Evolutionary conservation across 2,888 invertebrate species (phyloP).

Genomic region (Globia sparganii): DNA sequence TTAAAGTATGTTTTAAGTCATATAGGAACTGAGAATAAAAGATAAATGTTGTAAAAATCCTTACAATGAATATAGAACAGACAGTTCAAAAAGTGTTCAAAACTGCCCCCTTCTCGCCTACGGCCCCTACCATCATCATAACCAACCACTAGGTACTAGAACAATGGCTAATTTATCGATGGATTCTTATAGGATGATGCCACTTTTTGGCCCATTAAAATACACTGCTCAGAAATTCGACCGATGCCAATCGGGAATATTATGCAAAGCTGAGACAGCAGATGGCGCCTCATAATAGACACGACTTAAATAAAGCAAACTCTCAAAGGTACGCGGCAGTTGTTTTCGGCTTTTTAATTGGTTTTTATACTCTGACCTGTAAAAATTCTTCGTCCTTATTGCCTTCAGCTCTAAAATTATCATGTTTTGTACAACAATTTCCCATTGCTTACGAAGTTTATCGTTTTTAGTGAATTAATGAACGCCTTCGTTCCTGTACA

Average conservation of each 20-base stretch:
- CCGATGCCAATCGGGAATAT: background rate
- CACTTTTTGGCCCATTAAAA: background rate
- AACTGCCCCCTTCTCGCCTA: no score
- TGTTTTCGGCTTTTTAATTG: background rate
- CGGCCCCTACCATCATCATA: background rate
- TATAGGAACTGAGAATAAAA: no score
- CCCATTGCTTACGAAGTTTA: background rate
- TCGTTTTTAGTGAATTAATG: background rate
- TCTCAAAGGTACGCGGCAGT: background rate
- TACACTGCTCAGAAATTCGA: background rate
- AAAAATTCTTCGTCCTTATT: background rate
- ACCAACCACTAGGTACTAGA: background rate
- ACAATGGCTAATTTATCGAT: background rate
- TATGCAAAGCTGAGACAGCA: background rate
- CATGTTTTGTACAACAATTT: conserved; percentile 20
- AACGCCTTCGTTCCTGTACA: background rate
- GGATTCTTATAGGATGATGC: background rate
- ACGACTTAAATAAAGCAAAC: background rate
- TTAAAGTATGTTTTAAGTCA: no score
- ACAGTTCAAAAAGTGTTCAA: no score
- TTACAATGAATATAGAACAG: no score
- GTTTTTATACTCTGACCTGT: conserved; percentile 9
- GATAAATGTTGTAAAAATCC: no score
- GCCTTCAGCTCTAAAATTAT: conserved; percentile 6
- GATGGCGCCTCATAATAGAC: background rate